Conservation (phyloP, 2,888 invertebrate genomes). For the Acleris laterana region DNA sequence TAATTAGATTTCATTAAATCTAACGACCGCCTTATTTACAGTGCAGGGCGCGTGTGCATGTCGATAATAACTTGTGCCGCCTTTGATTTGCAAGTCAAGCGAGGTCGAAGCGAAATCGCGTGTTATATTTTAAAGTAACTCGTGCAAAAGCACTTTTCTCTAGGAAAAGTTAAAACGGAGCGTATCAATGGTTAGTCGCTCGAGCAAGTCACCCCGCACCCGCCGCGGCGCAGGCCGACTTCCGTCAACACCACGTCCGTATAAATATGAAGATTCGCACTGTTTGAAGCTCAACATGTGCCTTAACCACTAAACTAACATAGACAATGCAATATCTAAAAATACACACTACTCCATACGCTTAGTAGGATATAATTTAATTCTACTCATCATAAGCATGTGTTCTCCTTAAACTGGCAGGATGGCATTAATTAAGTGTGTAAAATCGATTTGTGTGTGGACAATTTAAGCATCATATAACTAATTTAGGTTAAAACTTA, state of each 20-base stretch:
- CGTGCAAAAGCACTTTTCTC: conserved; percentile 49
- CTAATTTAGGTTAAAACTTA: conserved; percentile 75
- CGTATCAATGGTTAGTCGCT: conserved; percentile 59
- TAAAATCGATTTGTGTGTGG: conserved; percentile 81
- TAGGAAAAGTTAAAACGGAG: conserved; percentile 44
- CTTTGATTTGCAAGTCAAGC: conserved; percentile 24
- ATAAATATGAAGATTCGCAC: conserved; percentile 76
- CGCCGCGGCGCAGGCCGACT: conserved; percentile 58
- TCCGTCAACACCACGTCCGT: conserved; percentile 49
- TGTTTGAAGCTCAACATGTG: conserved; percentile 81
- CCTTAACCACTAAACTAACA: conserved; percentile 80
- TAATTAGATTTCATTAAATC: conserved; percentile 63
- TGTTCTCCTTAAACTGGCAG: conserved; percentile 79
- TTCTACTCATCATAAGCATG: conserved; percentile 82
- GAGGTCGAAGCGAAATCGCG: conserved; percentile 29
- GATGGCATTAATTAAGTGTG: conserved; percentile 76
- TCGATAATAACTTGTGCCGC: conserved; percentile 11
- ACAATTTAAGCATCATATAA: conserved; percentile 80
- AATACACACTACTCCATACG: conserved; percentile 80
- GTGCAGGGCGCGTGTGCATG: conserved; percentile 41
- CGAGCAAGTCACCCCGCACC: conserved; percentile 42
- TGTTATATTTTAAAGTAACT: conserved; percentile 45
- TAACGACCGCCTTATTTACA: conserved; percentile 73
- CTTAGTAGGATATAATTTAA: conserved; percentile 79
- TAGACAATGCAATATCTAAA: conserved; percentile 83